Percentiles rank a stretch among this genome's conserved stretches.
These are phyloP conservation scores for Rousettus leschenaultii DNA, from an alignment of 2,113 vertebrate species.

Conservation along the genomic window DNA sequence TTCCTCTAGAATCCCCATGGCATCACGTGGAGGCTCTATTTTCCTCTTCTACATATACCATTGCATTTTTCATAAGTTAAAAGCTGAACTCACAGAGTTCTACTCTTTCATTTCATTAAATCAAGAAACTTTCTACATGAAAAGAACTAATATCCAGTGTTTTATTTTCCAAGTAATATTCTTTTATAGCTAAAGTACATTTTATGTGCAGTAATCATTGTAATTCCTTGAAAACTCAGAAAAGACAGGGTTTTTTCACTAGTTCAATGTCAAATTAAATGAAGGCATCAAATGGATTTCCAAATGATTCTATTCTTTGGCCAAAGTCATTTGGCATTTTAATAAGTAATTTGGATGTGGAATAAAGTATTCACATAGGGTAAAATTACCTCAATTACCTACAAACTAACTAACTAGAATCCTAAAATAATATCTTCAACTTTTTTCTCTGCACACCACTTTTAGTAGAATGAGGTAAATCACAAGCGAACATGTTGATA, in stretches of 20 bases:
- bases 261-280: constrained; percentile 49
- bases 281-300: constrained; percentile 55
- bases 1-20: not conserved
- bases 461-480: constrained; percentile 7
- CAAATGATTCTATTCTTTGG: constrained; percentile 46
- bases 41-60: not conserved
- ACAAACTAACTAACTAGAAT: constrained; percentile 42
- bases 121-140: not conserved
- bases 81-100: not conserved
- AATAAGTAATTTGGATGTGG: constrained; percentile 50
- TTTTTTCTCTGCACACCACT: not conserved
- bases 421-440: constrained; percentile 43
- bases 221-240: constrained; percentile 25
- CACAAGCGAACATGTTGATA: not conserved
- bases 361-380: constrained; percentile 49
- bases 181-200: not conserved
- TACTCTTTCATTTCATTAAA: not conserved
- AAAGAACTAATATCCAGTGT: not conserved
- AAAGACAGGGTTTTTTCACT: not conserved
- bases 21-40: not conserved
- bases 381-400: constrained; percentile 65
- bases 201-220: not conserved
- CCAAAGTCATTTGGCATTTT: constrained; percentile 52
- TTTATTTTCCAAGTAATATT: constrained; percentile 23
- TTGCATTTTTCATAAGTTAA: not conserved